Evolutionary conservation across 2,113 vertebrate genomes (phyloP).

Genomic region (Raja brachyura): DNA sequence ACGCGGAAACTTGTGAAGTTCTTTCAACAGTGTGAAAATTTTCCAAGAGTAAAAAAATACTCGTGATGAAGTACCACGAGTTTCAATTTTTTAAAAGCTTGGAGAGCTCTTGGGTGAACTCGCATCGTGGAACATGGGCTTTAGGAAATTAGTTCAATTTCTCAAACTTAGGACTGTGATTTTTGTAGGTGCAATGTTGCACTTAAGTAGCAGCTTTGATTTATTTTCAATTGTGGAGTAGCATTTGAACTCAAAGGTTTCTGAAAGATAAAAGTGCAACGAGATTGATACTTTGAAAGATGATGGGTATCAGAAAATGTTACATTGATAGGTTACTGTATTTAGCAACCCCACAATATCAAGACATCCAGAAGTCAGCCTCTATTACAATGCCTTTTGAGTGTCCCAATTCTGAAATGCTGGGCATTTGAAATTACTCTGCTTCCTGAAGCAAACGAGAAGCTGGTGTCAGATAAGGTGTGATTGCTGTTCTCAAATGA

Average conservation of each 20-base stretch:
- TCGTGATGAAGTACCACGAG: no score
- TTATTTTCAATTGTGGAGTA: neutral
- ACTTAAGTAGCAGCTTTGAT: neutral
- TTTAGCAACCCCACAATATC: neutral
- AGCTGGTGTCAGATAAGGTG: conserved; percentile 27
- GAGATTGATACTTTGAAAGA: neutral
- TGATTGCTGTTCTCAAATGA: conserved; percentile 28
- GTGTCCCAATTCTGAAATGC: conserved; percentile 22
- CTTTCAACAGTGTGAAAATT: no score
- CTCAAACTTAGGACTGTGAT: neutral
- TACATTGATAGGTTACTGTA: conserved; percentile 4
- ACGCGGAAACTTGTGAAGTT: no score
- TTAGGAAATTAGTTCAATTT: neutral
- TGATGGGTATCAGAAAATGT: neutral
- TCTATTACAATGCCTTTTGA: neutral
- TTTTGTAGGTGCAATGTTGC: neutral
- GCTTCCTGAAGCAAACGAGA: conserved; percentile 12
- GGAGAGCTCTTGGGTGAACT: no score
- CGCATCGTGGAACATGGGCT: no score
- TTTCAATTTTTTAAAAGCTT: no score
- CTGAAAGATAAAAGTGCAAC: neutral
- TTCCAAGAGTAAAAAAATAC: no score
- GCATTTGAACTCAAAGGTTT: neutral
- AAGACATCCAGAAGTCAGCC: neutral
- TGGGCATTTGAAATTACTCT: neutral